Evolutionary conservation across 2,113 vertebrate species (phyloP).

Genomic region (Rattus rattus): DNA sequence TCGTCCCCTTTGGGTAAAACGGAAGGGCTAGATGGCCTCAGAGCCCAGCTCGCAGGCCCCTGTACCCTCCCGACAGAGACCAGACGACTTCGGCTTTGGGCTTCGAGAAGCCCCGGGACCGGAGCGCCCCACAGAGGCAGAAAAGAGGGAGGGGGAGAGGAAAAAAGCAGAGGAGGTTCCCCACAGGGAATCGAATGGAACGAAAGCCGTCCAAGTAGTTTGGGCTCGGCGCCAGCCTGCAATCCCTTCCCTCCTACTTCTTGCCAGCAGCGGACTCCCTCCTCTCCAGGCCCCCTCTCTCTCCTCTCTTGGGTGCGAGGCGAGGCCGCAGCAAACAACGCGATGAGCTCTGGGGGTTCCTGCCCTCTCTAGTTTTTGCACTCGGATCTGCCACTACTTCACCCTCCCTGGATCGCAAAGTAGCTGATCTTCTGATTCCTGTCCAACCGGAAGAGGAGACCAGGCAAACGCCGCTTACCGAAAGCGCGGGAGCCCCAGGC

Average conservation of each 20-base stretch:
- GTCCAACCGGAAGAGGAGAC: constrained; percentile 51
- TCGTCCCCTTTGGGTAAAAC: constrained; percentile 37
- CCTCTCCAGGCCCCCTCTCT: neutral
- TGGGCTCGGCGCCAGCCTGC: neutral
- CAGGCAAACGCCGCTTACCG: neutral
- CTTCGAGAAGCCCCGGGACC: neutral
- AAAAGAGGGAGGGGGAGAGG: neutral
- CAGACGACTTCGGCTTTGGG: neutral
- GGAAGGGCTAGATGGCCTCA: neutral
- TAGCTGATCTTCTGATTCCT: constrained; percentile 11
- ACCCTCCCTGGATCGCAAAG: neutral
- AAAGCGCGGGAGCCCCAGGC: neutral
- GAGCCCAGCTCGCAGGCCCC: neutral
- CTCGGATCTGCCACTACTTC: constrained; percentile 3
- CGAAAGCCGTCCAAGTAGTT: neutral
- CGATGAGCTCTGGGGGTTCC: neutral
- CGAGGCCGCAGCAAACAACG: neutral
- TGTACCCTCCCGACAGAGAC: neutral
- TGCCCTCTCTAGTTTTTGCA: neutral
- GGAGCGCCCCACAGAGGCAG: neutral
- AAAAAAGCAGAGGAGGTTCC: neutral
- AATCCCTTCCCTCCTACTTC: neutral
- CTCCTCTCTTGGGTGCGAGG: neutral
- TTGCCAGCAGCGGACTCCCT: neutral
- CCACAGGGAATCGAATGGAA: neutral